phyloP scores from a whole-genome alignment of 2,888 invertebrate species.

The Orchesellides sinensis region DNA sequence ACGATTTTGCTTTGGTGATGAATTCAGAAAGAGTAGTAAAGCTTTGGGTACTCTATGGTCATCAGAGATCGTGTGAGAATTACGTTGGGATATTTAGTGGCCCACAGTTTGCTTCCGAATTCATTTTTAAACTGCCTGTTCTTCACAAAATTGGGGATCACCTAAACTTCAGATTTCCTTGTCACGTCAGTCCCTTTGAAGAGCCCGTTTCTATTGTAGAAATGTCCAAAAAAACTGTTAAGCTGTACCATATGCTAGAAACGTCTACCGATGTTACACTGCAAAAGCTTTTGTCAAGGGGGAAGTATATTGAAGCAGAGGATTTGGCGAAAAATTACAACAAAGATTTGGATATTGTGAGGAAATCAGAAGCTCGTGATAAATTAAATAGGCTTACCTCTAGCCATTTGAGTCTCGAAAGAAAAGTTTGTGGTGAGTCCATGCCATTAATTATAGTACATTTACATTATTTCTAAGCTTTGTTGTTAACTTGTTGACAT shows the following conservation, averaged over 20 bases:
- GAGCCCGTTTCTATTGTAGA: constrained; percentile 69
- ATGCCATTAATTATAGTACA: background rate
- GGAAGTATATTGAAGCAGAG: constrained; percentile 69
- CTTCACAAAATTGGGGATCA: background rate
- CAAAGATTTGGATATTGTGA: constrained; percentile 72
- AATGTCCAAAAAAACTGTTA: constrained; percentile 11
- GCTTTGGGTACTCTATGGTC: constrained; percentile 69
- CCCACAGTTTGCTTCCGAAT: constrained; percentile 59
- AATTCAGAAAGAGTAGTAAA: constrained; percentile 52
- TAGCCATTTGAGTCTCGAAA: background rate
- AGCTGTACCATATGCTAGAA: constrained; percentile 70
- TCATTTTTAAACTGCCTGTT: constrained; percentile 60
- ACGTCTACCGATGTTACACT: constrained; percentile 70
- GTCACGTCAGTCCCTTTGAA: constrained; percentile 57
- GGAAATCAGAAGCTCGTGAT: constrained; percentile 69
- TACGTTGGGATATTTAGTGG: constrained; percentile 68
- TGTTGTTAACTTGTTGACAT: background rate
- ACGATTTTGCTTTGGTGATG: constrained; percentile 67
- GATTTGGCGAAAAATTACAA: constrained; percentile 64
- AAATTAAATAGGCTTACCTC: constrained; percentile 27
- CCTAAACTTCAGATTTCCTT: constrained; percentile 50
- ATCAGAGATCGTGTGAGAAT: background rate
- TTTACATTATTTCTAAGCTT: background rate
- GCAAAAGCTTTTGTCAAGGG: constrained; percentile 69
- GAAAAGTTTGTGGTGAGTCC: background rate